Evolutionary conservation across 2,797 vertebrate genomes (phyloP).

Genomic region (Artibeus jamaicensis): DNA sequence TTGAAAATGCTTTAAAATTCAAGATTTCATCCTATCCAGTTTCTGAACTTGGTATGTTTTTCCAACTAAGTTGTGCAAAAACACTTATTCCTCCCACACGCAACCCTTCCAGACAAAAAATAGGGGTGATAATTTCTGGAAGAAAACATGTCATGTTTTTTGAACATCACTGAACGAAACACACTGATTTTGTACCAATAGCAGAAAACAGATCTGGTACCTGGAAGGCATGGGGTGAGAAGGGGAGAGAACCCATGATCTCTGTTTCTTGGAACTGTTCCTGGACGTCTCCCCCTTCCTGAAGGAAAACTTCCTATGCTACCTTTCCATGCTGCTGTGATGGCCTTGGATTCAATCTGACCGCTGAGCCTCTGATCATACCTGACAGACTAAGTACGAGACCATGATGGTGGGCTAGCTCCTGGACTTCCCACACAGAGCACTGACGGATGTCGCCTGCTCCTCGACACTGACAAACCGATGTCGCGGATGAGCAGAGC

Average conservation of each 20-base stretch:
- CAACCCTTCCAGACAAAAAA: not conserved
- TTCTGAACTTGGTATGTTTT: not conserved
- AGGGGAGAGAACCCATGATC: not conserved
- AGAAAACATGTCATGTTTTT: not conserved
- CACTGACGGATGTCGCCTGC: not conserved
- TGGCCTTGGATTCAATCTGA: not conserved
- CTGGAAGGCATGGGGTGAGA: not conserved
- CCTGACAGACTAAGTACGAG: not conserved
- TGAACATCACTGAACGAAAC: not conserved
- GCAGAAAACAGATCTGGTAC: not conserved
- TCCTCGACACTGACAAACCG: not conserved
- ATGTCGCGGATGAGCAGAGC: not conserved
- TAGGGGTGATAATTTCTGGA: not conserved
- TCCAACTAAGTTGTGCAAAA: not conserved
- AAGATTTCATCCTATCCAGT: not conserved
- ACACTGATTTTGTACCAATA: not conserved
- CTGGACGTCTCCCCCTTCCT: not conserved
- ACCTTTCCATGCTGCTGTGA: not conserved
- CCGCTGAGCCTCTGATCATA: not conserved
- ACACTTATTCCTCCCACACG: not conserved
- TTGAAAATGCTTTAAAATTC: not conserved
- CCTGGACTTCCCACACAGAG: not conserved
- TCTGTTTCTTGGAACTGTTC: not conserved
- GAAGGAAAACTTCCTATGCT: not conserved
- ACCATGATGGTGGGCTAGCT: not conserved